Evolutionary conservation across 2,113 vertebrate genomes (phyloP).

Genomic region (Thymallus thymallus): DNA sequence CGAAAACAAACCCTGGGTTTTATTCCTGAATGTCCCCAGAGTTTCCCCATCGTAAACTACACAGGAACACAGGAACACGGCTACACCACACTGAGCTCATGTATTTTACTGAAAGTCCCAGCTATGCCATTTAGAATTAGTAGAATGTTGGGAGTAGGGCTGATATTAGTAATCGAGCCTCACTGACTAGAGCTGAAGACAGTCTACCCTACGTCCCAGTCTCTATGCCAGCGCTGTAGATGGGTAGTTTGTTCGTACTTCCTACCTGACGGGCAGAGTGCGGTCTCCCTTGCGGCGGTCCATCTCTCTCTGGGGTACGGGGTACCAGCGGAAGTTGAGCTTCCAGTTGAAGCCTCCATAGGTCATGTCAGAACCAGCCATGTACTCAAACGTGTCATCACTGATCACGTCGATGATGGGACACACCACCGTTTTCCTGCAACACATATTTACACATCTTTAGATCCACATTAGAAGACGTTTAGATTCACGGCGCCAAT

Average conservation of each 20-base stretch:
- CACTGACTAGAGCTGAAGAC: no score
- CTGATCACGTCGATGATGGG: conserved; percentile 99
- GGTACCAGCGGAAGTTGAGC: conserved; percentile 98
- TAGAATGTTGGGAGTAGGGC: no score
- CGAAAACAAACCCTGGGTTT: conserved; percentile 36
- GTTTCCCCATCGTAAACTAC: neutral
- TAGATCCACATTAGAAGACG: neutral
- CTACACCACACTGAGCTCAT: neutral
- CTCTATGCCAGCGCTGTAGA: neutral
- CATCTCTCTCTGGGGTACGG: conserved; percentile 98
- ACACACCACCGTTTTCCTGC: conserved; percentile 93
- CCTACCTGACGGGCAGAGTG: conserved; percentile 90
- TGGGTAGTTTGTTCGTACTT: conserved; percentile 7
- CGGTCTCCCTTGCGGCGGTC: conserved; percentile 97
- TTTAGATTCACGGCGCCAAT: neutral
- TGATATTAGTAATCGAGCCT: no score
- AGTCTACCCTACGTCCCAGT: neutral
- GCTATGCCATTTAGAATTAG: no score
- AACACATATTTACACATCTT: conserved; percentile 9
- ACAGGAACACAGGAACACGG: neutral
- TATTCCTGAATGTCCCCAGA: neutral
- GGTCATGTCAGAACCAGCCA: conserved; percentile 99
- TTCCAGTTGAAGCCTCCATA: conserved; percentile 99
- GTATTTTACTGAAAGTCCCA: no score
- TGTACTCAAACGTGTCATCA: conserved; percentile 97